These are phyloP conservation scores for Falcaria lacertinaria DNA, from an alignment of 2,888 invertebrate species.

Conservation along the genomic window DNA sequence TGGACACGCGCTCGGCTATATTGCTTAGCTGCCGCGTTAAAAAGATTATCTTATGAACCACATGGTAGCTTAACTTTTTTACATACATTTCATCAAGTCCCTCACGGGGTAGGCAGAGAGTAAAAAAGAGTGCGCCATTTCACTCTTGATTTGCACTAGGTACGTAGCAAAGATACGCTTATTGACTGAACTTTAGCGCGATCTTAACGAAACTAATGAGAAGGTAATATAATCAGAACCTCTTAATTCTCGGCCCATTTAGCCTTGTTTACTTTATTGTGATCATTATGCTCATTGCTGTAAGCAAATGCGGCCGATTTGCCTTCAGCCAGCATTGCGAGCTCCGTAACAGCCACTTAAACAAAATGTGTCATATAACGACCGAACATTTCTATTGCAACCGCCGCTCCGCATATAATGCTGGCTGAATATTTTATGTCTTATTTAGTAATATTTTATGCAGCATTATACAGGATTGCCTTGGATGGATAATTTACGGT, in stretches of 20 bases:
- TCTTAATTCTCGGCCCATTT: not conserved
- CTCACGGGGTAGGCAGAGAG: no score
- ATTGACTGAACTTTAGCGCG: not conserved
- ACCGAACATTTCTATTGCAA: constrained; percentile 29
- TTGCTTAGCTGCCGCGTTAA: no score
- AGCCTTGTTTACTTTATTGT: constrained; percentile 1
- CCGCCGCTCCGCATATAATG: constrained; percentile 19
- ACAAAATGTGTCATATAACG: constrained; percentile 41
- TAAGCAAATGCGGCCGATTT: constrained; percentile 21
- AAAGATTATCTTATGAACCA: no score
- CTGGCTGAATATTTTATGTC: constrained; percentile 45
- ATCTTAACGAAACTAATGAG: not conserved
- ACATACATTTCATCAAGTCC: no score
- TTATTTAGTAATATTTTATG: constrained; percentile 40
- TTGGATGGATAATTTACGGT: constrained; percentile 38
- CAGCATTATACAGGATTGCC: constrained; percentile 29
- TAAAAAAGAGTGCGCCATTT: no score
- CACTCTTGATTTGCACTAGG: no score
- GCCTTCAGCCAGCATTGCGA: constrained; percentile 17
- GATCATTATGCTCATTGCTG: constrained; percentile 8
- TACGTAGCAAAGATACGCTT: no score
- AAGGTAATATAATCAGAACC: not conserved
- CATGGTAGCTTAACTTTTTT: no score
- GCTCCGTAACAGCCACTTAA: constrained; percentile 38
- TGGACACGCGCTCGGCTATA: no score